Base-by-base conservation (phyloP, 92 coral and sea anemone species). In the Scolanthus callimorphus region DNA sequence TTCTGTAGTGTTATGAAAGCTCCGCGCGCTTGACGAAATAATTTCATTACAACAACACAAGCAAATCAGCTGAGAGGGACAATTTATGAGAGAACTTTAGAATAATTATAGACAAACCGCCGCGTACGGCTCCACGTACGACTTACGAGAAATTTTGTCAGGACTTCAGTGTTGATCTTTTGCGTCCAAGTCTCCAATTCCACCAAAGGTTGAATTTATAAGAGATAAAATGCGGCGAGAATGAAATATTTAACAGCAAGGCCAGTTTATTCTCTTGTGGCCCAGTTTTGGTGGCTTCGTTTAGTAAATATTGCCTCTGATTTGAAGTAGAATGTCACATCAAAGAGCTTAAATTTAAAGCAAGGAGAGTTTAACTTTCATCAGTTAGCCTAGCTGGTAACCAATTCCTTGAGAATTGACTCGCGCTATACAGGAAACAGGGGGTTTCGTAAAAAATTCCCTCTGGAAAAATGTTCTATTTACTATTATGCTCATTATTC, bases 231-330 rank as follows among this genome's bases (percentile, higher is more conserved):
- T 28, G 34, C 9, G 60, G 56, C 49, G 37, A 47, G 65, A 73
- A 73, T 73, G 50, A 73, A 73, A 73, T 73, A 73, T 73, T 73
- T 27, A 64, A 73, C n/a, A 63, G 9, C 52, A 51, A 62, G 30
- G 48, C 55, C 73, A 64, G 80, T 55, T 73, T 31, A 63, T 73
- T 62, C 59, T 45, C 57, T 54, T 44, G 60, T 51, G 73, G 73
- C 49, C 47, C 54, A 53, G 20, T 64, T 62, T 26, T 57, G 65
- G 52, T 0, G 66, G 63, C 55, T 62, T 57, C 52, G 59, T 41
- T 20, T 31, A 10, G 73, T 73, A 55, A 73, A 73, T 73, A 63
- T 73, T 63, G 64, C 59, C 20, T 2, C 48, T 52, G 56, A 20
- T 4, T 11, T 46, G 52, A 46, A 46, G 22, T 10, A 6, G 52